phyloP scores from a whole-genome alignment of 2,797 vertebrate species.

The Urosaurus nigricauda region DNA sequence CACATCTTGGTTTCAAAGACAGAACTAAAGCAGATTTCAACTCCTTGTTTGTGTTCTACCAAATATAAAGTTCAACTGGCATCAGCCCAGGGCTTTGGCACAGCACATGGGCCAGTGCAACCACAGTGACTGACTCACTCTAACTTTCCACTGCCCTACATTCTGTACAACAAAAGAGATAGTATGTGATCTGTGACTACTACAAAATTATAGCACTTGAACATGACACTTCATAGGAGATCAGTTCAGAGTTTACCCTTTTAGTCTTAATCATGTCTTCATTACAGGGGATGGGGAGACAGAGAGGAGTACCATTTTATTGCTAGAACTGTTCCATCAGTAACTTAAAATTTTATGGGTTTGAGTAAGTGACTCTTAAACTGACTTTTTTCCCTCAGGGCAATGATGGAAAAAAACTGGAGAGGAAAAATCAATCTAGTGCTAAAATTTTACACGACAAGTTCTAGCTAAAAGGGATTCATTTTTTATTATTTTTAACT shows the following conservation, averaged over 20 bases:
- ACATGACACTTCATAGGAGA: neutral
- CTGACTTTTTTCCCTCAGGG: conserved; percentile 27
- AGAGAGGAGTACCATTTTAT: conserved; percentile 37
- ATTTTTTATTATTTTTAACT: no score
- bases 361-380: conserved; percentile 42
- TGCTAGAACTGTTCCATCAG: conserved; percentile 40
- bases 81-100: neutral
- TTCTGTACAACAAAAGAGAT: neutral
- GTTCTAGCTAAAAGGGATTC: no score
- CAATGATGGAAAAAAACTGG: neutral
- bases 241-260: conserved; percentile 24
- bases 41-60: neutral
- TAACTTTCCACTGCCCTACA: neutral
- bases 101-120: neutral
- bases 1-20: neutral
- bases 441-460: no score
- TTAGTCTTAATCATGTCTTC: conserved; percentile 39
- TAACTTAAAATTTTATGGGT: conserved; percentile 50
- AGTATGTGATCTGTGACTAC: neutral
- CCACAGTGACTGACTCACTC: neutral
- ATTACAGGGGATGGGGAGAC: conserved; percentile 17
- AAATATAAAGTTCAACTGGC: neutral
- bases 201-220: neutral
- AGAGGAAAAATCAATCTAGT: no score
- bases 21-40: neutral